Evolutionary conservation across 2,797 vertebrate genomes (phyloP).

Genomic region (Mus minutoides): DNA sequence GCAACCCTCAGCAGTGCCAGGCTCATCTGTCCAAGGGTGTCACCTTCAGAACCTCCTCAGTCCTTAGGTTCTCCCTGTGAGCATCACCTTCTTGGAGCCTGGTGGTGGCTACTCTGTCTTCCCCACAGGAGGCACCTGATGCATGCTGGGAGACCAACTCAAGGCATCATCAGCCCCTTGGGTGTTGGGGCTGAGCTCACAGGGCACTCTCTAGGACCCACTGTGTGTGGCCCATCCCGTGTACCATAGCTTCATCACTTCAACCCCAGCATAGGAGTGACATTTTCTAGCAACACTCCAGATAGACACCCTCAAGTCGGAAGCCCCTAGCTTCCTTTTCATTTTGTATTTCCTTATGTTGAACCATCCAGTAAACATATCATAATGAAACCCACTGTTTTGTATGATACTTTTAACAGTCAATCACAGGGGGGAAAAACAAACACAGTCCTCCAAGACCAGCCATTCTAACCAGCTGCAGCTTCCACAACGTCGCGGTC

Average conservation of each 20-base stretch:
- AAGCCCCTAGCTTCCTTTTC: neutral
- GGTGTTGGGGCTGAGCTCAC: neutral
- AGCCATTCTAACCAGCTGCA: neutral
- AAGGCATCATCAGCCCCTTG: neutral
- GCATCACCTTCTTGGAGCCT: neutral
- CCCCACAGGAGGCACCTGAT: neutral
- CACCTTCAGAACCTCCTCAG: neutral
- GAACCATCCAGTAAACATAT: neutral
- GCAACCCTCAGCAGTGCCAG: neutral
- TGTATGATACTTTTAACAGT: neutral
- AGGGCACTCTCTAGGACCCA: neutral
- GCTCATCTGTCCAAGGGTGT: neutral
- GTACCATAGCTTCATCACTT: too few species aligned
- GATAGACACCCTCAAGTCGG: neutral
- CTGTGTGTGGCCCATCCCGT: neutral
- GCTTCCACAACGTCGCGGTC: accelerated
- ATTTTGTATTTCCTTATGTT: neutral
- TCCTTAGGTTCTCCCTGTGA: neutral
- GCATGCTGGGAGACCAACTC: neutral
- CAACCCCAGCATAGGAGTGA: neutral
- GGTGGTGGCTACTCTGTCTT: neutral
- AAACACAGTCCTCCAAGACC: neutral
- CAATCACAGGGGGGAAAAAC: neutral
- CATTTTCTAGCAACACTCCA: neutral
- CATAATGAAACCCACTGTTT: neutral